phyloP scores from a whole-genome alignment of 2,888 invertebrate species.

The Gordius sp. region DNA sequence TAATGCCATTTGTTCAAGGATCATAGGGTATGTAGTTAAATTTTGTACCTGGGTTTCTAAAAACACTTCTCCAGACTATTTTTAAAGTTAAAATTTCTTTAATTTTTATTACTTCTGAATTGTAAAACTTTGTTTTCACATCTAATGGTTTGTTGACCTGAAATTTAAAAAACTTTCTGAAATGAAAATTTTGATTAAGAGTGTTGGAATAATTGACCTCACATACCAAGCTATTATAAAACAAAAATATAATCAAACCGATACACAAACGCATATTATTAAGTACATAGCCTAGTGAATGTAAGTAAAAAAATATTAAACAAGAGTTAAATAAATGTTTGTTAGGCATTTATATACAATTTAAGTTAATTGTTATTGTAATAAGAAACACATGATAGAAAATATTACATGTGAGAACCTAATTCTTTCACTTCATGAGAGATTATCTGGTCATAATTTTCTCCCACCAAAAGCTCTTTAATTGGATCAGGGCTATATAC shows the following conservation, averaged over 20 bases:
- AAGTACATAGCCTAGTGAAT: no score
- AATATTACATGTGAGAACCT: slow-evolving; percentile 65
- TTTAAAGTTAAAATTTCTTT: slow-evolving; percentile 17
- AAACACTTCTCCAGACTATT: slow-evolving; percentile 42
- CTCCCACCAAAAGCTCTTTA: slow-evolving; percentile 41
- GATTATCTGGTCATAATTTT: slow-evolving; percentile 72
- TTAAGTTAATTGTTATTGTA: not conserved
- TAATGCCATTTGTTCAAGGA: slow-evolving; percentile 66
- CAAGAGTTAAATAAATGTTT: no score
- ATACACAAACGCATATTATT: not conserved
- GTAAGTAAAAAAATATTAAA: no score
- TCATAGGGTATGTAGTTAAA: slow-evolving; percentile 66
- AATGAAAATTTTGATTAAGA: slow-evolving; percentile 45
- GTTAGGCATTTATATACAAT: slow-evolving; percentile 14
- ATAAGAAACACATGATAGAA: slow-evolving; percentile 15
- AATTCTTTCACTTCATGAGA: slow-evolving; percentile 98
- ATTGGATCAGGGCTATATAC: slow-evolving; percentile 30
- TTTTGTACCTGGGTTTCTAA: slow-evolving; percentile 60
- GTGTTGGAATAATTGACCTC: slow-evolving; percentile 66
- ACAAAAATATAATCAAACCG: slow-evolving; percentile 16
- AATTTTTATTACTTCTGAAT: slow-evolving; percentile 42
- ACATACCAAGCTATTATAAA: slow-evolving; percentile 58
- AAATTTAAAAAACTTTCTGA: slow-evolving; percentile 90
- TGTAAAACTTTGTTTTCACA: slow-evolving; percentile 91
- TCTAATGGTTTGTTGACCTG: slow-evolving; percentile 79